phyloP scores from a whole-genome alignment of 2,888 invertebrate species.

The Pediacus dermestoides region DNA sequence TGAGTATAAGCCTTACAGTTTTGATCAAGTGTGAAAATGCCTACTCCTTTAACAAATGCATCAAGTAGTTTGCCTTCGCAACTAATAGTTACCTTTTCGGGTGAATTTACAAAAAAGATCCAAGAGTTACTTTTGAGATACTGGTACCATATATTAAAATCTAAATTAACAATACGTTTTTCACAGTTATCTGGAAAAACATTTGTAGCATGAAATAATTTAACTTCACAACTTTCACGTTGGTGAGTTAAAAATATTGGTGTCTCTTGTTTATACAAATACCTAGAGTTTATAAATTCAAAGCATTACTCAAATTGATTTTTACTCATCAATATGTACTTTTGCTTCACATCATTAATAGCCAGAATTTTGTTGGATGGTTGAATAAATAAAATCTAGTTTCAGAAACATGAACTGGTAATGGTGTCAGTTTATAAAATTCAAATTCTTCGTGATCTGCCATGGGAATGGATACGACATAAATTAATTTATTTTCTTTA shows the following conservation, averaged over 20 bases:
- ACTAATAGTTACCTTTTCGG: constrained; percentile 9
- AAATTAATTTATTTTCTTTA: no score
- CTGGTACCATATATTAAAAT: constrained; percentile 12
- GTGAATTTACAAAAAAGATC: constrained; percentile 6
- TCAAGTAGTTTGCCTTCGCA: no score
- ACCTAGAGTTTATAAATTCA: constrained; percentile 8
- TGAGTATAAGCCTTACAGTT: no score
- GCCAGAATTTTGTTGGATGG: constrained; percentile 9
- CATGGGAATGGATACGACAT: no score
- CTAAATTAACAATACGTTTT: constrained; percentile 9
- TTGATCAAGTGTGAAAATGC: no score
- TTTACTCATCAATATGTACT: no score
- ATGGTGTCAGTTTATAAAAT: constrained; percentile 14
- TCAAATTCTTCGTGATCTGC: no score
- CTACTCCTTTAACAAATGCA: no score
- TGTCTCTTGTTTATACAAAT: constrained; percentile 11
- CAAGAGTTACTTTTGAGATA: constrained; percentile 1
- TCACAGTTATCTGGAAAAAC: constrained; percentile 13
- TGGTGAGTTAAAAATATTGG: no score
- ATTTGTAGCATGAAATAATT: constrained; percentile 7
- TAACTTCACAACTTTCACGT: no score
- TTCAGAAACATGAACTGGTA: constrained; percentile 12
- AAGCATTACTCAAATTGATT: no score
- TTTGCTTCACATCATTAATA: constrained; percentile 10
- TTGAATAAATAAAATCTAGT: constrained; percentile 12